Percentiles rank a stretch among this genome's conserved stretches.
These are phyloP conservation scores for Diaprepes abbreviatus DNA, from an alignment of 2,888 invertebrate species.

Conservation along the genomic window DNA sequence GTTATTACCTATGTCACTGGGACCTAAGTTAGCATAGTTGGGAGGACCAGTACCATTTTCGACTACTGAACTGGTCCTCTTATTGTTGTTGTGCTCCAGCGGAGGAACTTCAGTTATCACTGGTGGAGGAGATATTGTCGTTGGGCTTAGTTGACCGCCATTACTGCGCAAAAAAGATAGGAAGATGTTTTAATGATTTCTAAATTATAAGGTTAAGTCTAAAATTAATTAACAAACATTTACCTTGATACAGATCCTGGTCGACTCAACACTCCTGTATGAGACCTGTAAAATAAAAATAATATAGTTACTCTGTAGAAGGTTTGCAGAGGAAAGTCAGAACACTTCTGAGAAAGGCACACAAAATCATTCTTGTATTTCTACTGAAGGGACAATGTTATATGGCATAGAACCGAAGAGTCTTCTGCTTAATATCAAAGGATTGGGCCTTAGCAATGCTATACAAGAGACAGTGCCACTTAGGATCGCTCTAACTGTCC, in stretches of 20 bases:
- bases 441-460: no score
- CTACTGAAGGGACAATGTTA: no score
- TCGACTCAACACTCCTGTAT: constrained; percentile 48
- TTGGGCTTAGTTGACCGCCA: constrained; percentile 65
- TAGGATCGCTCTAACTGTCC: no score
- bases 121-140: constrained; percentile 59
- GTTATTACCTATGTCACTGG: constrained; percentile 26
- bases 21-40: constrained; percentile 61
- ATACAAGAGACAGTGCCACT: no score
- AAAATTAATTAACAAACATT: neutral
- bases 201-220: no score
- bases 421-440: no score
- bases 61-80: constrained; percentile 62
- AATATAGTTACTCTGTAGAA: no score
- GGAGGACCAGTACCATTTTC: constrained; percentile 53
- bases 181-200: neutral
- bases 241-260: constrained; percentile 58
- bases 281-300: constrained; percentile 31
- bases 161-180: constrained; percentile 48
- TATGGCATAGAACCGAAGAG: no score
- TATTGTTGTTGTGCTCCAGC: constrained; percentile 71
- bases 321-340: no score
- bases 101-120: constrained; percentile 53
- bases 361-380: no score
- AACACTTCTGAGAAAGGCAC: no score